phyloP scores from a whole-genome alignment of 2,113 vertebrate genomes.

The Silurus meridionalis region DNA sequence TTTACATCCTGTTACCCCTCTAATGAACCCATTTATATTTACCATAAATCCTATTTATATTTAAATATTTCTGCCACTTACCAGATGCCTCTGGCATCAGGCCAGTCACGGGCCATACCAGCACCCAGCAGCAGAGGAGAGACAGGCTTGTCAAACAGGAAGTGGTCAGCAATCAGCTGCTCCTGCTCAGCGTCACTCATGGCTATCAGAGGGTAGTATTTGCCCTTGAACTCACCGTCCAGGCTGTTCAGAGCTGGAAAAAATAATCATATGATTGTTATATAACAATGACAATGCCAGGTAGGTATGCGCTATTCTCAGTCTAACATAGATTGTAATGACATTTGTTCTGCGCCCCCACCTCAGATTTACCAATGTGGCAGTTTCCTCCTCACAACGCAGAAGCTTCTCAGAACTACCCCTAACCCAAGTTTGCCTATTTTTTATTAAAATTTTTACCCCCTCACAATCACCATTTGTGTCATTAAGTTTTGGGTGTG shows the following conservation, averaged over 20 bases:
- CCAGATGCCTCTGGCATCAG: conserved; percentile 90
- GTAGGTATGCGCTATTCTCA: not conserved
- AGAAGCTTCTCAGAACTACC: not conserved
- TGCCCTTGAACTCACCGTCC: conserved; percentile 90
- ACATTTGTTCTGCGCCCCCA: not conserved
- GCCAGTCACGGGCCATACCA: conserved; percentile 95
- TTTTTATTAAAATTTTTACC: too few relatives aligned
- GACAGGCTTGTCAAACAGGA: conserved; percentile 94
- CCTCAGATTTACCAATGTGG: not conserved
- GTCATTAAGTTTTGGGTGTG: too few relatives aligned
- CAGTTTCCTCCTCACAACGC: not conserved
- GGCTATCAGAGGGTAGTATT: conserved; percentile 88
- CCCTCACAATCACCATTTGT: not conserved
- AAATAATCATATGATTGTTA: not conserved
- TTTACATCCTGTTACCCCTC: not conserved
- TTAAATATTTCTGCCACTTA: conserved; percentile 60
- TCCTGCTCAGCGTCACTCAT: conserved; percentile 91
- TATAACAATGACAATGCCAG: not conserved
- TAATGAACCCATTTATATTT: not conserved
- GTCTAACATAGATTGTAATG: not conserved
- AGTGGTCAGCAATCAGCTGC: conserved; percentile 90
- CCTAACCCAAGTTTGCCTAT: not conserved
- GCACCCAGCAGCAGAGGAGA: conserved; percentile 89
- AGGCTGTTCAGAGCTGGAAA: conserved; percentile 83
- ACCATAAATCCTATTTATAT: not conserved